phyloP scores from a whole-genome alignment of 2,113 vertebrate genomes.

The Cephalopterus ornatus region DNA sequence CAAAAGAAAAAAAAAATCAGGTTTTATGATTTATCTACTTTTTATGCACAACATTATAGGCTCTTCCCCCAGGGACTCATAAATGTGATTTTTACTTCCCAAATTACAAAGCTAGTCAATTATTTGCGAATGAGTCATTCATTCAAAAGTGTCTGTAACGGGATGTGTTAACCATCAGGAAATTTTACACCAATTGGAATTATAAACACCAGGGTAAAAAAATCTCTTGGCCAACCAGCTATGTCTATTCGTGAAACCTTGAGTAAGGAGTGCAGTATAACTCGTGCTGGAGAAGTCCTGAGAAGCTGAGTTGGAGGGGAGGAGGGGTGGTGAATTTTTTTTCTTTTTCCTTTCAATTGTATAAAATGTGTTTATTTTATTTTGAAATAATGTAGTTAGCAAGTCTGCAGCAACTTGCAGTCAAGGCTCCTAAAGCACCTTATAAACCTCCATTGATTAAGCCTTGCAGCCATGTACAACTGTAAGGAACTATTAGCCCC shows the following conservation, averaged over 20 bases:
- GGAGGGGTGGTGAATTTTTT: neutral
- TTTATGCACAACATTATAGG: constrained; percentile 76
- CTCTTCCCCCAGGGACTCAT: constrained; percentile 69
- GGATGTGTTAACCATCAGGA: constrained; percentile 83
- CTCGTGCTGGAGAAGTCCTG: neutral
- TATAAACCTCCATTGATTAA: constrained; percentile 3
- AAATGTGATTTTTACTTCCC: constrained; percentile 80
- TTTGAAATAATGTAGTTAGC: constrained; percentile 51
- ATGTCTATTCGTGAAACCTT: constrained; percentile 40
- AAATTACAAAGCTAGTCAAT: constrained; percentile 80
- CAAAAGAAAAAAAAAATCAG: constrained; percentile 66
- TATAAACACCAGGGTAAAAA: constrained; percentile 80
- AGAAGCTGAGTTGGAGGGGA: neutral
- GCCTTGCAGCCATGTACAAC: neutral
- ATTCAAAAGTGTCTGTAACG: constrained; percentile 74
- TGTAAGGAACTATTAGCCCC: neutral
- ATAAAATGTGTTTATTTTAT: constrained; percentile 53
- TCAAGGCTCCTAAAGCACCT: constrained; percentile 43
- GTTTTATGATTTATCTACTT: constrained; percentile 82
- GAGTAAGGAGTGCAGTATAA: neutral
- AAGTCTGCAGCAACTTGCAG: constrained; percentile 38
- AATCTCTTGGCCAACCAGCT: constrained; percentile 39
- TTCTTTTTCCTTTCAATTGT: neutral
- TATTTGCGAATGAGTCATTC: constrained; percentile 79
- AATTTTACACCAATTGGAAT: constrained; percentile 83